phyloP scores from a whole-genome alignment of 2,113 vertebrate genomes.

The Tiliqua scincoides region DNA sequence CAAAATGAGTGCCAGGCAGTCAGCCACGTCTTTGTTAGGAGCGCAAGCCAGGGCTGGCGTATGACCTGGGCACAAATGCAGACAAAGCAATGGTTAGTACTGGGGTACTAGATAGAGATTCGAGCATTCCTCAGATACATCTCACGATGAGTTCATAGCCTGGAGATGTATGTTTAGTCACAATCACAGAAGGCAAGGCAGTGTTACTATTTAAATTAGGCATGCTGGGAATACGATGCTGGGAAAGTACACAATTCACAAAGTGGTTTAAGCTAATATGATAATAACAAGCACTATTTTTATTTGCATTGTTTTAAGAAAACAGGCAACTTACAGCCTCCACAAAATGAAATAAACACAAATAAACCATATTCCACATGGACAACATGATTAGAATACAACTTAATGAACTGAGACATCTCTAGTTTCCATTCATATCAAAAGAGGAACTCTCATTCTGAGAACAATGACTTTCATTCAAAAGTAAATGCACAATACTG shows the following conservation, averaged over 20 bases:
- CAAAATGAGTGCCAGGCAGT: constrained; percentile 99
- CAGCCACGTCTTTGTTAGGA: constrained; percentile 97
- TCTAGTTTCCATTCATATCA: background rate
- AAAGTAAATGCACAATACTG: background rate
- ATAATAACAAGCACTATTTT: constrained; percentile 58
- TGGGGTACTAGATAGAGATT: constrained; percentile 47
- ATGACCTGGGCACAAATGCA: constrained; percentile 93
- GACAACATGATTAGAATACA: background rate
- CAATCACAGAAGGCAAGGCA: constrained; percentile 67
- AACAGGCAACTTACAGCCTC: constrained; percentile 70
- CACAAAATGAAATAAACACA: constrained; percentile 70
- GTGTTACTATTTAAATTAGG: constrained; percentile 58
- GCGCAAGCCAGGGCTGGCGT: constrained; percentile 98
- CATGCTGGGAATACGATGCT: constrained; percentile 74
- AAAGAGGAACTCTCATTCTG: constrained; percentile 69
- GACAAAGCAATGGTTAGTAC: constrained; percentile 80
- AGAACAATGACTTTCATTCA: constrained; percentile 66
- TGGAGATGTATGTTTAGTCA: constrained; percentile 71
- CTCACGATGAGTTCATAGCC: constrained; percentile 48
- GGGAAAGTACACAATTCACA: constrained; percentile 32
- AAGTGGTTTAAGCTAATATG: constrained; percentile 37
- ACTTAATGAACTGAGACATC: constrained; percentile 45
- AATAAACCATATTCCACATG: constrained; percentile 64
- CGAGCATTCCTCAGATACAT: constrained; percentile 70
- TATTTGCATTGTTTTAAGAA: background rate